Conservation (phyloP, 30 jellyfish, hydroid and myxozoan species). For the Chrysaora quinquecirrha region DNA sequence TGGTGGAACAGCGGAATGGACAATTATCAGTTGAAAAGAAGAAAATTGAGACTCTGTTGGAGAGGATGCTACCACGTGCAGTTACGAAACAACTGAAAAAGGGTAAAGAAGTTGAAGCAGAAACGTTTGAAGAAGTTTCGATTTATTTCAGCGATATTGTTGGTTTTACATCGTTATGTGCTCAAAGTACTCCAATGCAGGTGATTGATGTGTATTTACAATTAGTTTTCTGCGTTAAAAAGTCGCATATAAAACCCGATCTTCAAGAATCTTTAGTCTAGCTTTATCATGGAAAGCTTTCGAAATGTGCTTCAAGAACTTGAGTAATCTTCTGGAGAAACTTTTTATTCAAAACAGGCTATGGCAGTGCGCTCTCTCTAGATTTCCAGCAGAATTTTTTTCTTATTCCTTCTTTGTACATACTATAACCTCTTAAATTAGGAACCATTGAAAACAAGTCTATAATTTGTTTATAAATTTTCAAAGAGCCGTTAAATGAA, state of each 20-base stretch:
- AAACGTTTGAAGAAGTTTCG: conserved; percentile 84
- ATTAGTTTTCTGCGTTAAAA: not conserved
- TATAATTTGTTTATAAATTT: no score
- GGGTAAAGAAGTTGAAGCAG: conserved; percentile 95
- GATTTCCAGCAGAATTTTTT: no score
- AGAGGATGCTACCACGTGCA: conserved; percentile 78
- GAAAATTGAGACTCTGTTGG: conserved; percentile 67
- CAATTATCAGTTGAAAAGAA: conserved; percentile 74
- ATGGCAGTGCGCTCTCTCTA: no score
- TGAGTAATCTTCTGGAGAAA: no score
- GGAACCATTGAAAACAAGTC: no score
- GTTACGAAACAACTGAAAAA: conserved; percentile 79
- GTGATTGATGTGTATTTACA: conserved; percentile 16
- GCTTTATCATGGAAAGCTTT: no score
- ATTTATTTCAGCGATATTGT: conserved; percentile 91
- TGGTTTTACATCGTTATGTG: conserved; percentile 88
- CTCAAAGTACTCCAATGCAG: conserved; percentile 85
- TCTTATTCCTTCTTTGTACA: no score
- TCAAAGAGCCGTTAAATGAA: no score
- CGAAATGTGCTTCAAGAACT: no score
- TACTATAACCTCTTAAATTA: no score
- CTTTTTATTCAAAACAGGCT: no score
- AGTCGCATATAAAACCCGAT: not conserved
- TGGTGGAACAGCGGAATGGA: conserved; percentile 75
- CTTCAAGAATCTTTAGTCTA: no score